Conservation (phyloP, 2,797 vertebrate species). For the Cetoscarus ocellatus region DNA sequence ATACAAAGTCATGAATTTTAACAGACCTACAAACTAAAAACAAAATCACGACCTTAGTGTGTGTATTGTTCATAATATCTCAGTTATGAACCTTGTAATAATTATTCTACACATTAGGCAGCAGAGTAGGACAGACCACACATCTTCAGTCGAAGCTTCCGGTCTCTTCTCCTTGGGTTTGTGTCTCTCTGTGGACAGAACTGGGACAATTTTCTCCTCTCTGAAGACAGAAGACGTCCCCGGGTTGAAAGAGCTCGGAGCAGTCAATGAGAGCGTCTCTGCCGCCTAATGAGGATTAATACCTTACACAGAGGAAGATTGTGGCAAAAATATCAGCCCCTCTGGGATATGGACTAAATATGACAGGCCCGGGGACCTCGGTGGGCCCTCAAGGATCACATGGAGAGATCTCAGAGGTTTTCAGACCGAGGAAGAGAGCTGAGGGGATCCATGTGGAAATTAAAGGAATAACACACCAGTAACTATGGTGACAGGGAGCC, state of each 20-base stretch:
- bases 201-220: conserved; percentile 56
- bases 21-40: too few relatives aligned
- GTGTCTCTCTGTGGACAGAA: conserved; percentile 67
- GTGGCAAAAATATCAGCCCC: conserved; percentile 79
- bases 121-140: conserved; percentile 13
- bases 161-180: conserved; percentile 30
- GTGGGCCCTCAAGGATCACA: conserved; percentile 63
- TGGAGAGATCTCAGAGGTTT: conserved; percentile 63
- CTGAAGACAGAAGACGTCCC: conserved; percentile 60
- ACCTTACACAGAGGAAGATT: conserved; percentile 68
- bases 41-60: neutral
- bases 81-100: neutral
- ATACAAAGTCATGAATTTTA: neutral
- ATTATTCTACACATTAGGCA: neutral
- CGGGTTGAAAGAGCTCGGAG: conserved; percentile 72
- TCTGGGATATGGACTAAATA: conserved; percentile 75
- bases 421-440: conserved; percentile 13
- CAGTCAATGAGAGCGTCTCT: conserved; percentile 79
- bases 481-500: too few relatives aligned
- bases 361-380: conserved; percentile 69
- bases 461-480: neutral
- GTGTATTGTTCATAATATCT: neutral
- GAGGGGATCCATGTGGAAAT: neutral
- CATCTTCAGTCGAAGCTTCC: conserved; percentile 24
- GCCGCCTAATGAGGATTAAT: conserved; percentile 87